Evolutionary conservation across 2,113 vertebrate species (phyloP).

Genomic region (Galbula dea): DNA sequence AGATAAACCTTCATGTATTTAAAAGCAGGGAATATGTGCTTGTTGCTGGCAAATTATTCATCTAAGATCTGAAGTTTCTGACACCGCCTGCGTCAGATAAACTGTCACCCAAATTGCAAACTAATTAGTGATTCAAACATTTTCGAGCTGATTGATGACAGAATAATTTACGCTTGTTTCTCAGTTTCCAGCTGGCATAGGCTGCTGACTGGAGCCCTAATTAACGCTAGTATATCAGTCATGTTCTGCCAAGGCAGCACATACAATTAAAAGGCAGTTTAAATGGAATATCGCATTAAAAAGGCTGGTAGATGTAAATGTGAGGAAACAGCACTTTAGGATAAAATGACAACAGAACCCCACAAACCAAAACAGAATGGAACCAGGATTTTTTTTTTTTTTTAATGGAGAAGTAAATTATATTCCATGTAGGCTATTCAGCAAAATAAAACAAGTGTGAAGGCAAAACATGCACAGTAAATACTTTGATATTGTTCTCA

Average conservation of each 20-base stretch:
- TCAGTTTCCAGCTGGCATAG: constrained; percentile 95
- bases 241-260: constrained; percentile 92
- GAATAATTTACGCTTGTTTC: constrained; percentile 99
- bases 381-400: neutral
- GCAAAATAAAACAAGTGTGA: constrained; percentile 29
- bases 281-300: constrained; percentile 94
- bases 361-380: constrained; percentile 83
- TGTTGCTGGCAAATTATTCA: constrained; percentile 88
- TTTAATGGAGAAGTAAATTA: constrained; percentile 64
- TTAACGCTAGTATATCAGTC: constrained; percentile 96
- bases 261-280: constrained; percentile 94
- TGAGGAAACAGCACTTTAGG: constrained; percentile 83
- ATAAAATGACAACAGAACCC: constrained; percentile 85
- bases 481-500: constrained; percentile 40
- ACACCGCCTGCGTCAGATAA: constrained; percentile 88
- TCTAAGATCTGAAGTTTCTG: constrained; percentile 85
- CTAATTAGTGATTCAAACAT: constrained; percentile 99
- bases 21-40: constrained; percentile 84
- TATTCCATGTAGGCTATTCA: constrained; percentile 57
- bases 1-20: constrained; percentile 87
- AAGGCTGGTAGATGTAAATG: constrained; percentile 87
- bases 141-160: constrained; percentile 97
- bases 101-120: constrained; percentile 97
- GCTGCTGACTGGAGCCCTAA: constrained; percentile 92
- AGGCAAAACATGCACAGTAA: constrained; percentile 28